A percentile compares a stretch with the other conserved stretches of the same genome.
Evolutionary conservation across 2,888 invertebrate genomes (phyloP).

Genomic region (Papilio demoleus): DNA sequence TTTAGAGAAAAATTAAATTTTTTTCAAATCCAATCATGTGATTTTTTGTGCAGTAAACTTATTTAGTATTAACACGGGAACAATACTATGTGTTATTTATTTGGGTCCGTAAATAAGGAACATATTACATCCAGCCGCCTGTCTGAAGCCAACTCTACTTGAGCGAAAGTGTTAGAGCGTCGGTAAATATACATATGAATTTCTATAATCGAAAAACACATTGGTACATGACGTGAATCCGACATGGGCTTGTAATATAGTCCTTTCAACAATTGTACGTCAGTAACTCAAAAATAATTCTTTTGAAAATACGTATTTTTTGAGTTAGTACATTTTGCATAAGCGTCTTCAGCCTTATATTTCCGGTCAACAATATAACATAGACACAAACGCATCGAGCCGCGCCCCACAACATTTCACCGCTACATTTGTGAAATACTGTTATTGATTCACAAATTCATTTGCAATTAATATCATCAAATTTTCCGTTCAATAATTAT

Average conservation of each 20-base stretch:
- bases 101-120: too few species aligned
- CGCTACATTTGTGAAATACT: conserved; percentile 37
- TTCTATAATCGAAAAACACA: too few species aligned
- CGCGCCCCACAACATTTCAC: conserved; percentile 35
- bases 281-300: not conserved
- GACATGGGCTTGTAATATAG: too few species aligned
- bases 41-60: not conserved
- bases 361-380: conserved; percentile 37
- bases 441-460: conserved; percentile 33
- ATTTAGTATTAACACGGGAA: too few species aligned
- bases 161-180: too few species aligned
- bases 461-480: conserved; percentile 3
- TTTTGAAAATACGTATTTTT: not conserved
- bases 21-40: not conserved
- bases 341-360: not conserved
- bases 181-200: too few species aligned
- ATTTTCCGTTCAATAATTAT: conserved; percentile 22
- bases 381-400: conserved; percentile 21
- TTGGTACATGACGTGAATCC: too few species aligned
- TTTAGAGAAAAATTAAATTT: not conserved
- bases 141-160: too few species aligned
- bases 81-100: too few species aligned
- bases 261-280: not conserved
- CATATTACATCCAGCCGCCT: too few species aligned
- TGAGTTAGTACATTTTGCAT: conserved; percentile 7